phyloP scores from a whole-genome alignment of 37 sponge, comb jelly and placozoan genomes.

The Hormiphora californensis region DNA sequence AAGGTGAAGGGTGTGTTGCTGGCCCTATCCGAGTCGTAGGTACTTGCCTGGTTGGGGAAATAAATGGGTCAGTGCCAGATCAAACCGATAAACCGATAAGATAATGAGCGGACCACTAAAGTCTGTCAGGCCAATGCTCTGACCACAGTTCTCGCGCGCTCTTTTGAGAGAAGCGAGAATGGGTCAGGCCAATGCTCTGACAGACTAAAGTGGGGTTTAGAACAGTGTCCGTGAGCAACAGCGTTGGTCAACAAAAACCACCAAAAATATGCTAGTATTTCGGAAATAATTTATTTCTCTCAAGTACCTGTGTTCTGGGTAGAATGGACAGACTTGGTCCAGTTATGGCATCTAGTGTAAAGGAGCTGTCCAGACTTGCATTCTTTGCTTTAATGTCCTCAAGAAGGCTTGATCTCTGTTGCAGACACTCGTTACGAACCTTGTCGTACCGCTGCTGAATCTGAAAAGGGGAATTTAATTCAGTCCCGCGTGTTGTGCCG shows the following conservation, averaged over 20 bases:
- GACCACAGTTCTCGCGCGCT: no score
- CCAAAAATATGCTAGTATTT: no score
- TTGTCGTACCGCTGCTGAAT: constrained; percentile 17
- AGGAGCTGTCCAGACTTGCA: constrained; percentile 14
- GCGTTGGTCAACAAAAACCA: no score
- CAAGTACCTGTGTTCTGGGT: background rate
- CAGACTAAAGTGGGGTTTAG: no score
- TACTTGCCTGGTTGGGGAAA: constrained; percentile 25
- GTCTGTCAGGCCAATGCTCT: no score
- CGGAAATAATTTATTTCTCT: no score
- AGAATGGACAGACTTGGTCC: constrained; percentile 37
- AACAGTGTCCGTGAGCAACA: no score
- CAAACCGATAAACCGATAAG: no score
- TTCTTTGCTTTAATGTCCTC: background rate
- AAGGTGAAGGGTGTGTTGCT: constrained; percentile 44
- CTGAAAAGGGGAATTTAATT: background rate
- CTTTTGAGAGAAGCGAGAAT: no score
- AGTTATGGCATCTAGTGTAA: constrained; percentile 9
- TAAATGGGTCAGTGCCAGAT: no score
- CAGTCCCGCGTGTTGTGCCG: background rate
- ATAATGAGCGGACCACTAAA: no score
- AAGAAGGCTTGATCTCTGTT: constrained; percentile 16
- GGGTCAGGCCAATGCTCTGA: no score
- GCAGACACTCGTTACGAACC: constrained; percentile 15
- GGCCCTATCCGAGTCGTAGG: constrained; percentile 29